Evolutionary conservation across 2,888 invertebrate genomes (phyloP).

Genomic region (Stratiomys singularior): DNA sequence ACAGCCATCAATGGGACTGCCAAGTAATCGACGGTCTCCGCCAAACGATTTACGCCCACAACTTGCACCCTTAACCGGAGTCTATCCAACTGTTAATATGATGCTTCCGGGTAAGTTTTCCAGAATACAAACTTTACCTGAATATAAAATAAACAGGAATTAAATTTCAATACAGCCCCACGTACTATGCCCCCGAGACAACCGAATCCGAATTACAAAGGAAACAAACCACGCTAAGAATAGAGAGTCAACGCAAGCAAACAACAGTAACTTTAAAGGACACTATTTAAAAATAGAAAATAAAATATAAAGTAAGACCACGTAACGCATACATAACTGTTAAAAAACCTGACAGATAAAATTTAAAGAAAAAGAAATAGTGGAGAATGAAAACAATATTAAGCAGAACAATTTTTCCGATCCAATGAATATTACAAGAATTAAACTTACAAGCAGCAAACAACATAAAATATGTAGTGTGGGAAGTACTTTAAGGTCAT

Average conservation of each 20-base stretch:
- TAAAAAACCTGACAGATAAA: slow-evolving; percentile 29
- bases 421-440: not conserved
- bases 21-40: slow-evolving; percentile 65
- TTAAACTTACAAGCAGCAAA: not conserved
- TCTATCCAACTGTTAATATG: slow-evolving; percentile 65
- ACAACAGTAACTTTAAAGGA: slow-evolving; percentile 17
- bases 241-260: no score
- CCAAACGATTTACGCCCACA: slow-evolving; percentile 63
- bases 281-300: slow-evolving; percentile 43
- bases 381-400: slow-evolving; percentile 26
- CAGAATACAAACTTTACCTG: not conserved
- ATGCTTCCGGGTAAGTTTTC: slow-evolving; percentile 63
- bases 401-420: slow-evolving; percentile 38
- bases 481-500: slow-evolving; percentile 8
- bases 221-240: slow-evolving; percentile 60
- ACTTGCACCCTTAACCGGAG: slow-evolving; percentile 64
- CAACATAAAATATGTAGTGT: slow-evolving; percentile 23
- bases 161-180: slow-evolving; percentile 56
- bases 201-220: slow-evolving; percentile 65
- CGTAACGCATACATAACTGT: slow-evolving; percentile 13
- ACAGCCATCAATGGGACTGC: slow-evolving; percentile 64
- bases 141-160: not conserved
- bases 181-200: slow-evolving; percentile 64
- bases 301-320: slow-evolving; percentile 18
- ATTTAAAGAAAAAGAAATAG: slow-evolving; percentile 19